Base-by-base conservation (phyloP, 2,797 vertebrate genomes). In the Hippopotamyrus pictus region DNA sequence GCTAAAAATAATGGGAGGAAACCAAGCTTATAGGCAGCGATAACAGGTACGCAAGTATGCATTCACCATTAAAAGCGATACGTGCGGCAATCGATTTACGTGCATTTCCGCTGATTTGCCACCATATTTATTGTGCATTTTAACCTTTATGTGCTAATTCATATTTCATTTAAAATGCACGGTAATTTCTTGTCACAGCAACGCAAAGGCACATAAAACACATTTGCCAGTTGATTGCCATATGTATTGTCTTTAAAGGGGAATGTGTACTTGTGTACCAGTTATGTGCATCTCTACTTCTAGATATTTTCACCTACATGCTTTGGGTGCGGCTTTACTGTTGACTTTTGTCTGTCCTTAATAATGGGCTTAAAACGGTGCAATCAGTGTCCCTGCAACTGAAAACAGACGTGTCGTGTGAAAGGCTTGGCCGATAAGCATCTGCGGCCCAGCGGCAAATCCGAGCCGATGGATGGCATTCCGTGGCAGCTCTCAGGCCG, bases 381-480 rank as follows among this genome's bases (percentile, higher is more conserved):
- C 41, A 41, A 19, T 79, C 33, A 79, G 73, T n/a, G 17, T 79
- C 37, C 73, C 73, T 3, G 37, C 73, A 41, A 37, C 73, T 41
- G 85, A 76, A 82, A 82, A 76, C 69, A 50, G 82, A 19, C 46
- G 25, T 8, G 85, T 87, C 8, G 57, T 62, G 85, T 73, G 50
- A 57, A 22, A 48, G 41, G 33, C 73, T 44, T 19, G 14, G 33
- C 88, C 92, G 95, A 96, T 96, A 94, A 92, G 89, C 90, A 95
- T 95, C 95, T 94, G 90, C 90, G 91, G 93, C 90, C 90, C 69
- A 92, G 93, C 92, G 90, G 22, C 95, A 94, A 94, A 94, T 91
- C 88, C 93, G 91, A 91, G 93, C 92, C 95, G 95, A 96, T 94
- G 94, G 95, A 96, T 95, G 94, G 94, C 93, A 89, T 92, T 91